Base-by-base conservation (phyloP, 2,113 vertebrate species). In the Siniperca chuatsi region DNA sequence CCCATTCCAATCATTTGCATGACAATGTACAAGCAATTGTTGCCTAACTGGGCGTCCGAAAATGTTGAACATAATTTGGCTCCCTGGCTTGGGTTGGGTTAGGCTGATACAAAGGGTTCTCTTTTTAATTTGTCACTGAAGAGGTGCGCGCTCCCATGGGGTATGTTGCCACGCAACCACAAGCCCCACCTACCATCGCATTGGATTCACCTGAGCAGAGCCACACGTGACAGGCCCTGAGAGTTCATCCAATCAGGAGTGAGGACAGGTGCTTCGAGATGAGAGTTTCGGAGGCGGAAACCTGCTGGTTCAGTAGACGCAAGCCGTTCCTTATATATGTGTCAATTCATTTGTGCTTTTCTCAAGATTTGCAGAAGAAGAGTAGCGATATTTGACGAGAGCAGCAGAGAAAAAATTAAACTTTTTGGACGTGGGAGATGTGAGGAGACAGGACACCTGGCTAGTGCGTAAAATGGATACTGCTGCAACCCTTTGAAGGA, bases 281-380 rank as follows among this genome's bases (percentile, higher is more conserved):
- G 76, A 80, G 87, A 94, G 93, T 95, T 93, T 94, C 93, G 92
- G 90, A 92, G 94, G 92, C 88, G 91, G 89, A 94, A 91, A 93
- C 94, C 87, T 93, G 90, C 79, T 79, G 78, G 89, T 88, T 85
- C 61, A 84, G 87, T 85, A 35, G 78, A 68, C 13, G 68, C 64
- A 42, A 89, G 87, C 62, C 71, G 70, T 82, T 75, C 76, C 86
- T 90, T 90, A 88, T 86, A 89, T 84, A 89, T 65, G 58, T 92
- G 67, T 71, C 78, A 79, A n/a, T 60, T 57, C 71, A 37, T 23
- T 3, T 42, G 25, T 8, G 6, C 4, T 20, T 16, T 71, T 50
- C 55, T 69, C 29, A 16, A 58, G 48, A 64, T 15, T 52, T 50
- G 42, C 1, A 5, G 50, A 61, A 25, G 57, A 37, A 62, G 23